Evolutionary conservation across 2,797 vertebrate genomes (phyloP), one percentile per base, ranked within the genome.

Genomic region (Ceyx erithaca): DNA sequence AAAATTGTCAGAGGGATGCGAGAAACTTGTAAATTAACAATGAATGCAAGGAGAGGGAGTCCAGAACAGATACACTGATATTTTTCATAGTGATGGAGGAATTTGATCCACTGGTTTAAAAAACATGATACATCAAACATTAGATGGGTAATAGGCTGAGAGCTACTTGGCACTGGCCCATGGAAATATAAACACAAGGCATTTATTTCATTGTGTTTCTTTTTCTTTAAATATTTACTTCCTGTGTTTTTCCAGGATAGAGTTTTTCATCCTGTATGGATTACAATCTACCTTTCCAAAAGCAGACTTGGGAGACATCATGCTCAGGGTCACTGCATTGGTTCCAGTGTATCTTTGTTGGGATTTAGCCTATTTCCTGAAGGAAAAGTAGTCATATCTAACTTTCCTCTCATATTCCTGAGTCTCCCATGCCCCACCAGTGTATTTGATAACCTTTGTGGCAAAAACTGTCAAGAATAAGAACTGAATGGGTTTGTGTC

Each of bases 201-300:
- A 94, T 94, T 97, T 96, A 84, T 93, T 95, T 96, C 85, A 90
- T 91, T 92, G 54, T 96, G 93, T 87, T 92, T 94, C 91, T 96
- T 94, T 89, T 93, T 85, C 87, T 95, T 96, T 95, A 97, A 97
- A 97, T 97, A 97, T 98, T 97, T 98, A 96, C 92, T 92, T 96
- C 95, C 64, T 93, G 72, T 92, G 37, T 95, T 97, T 97, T 97
- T 96, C 91, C 87, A 95, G 90, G 77, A 87, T 89, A 80, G 43
- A 94, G 57, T 90, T 97, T 96, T 97, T 97, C 90, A 97, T 93
- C 41, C 52, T 83, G 43, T 90, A 85, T 80, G 91, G 83, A 66
- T 93, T 93, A 87, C 92, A 95, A 91, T 61, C 71, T 93, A 86
- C 52, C 80, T 96, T 95, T 94, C 85, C 70, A 92, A 93, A 69